Base-by-base conservation (phyloP, 2,797 vertebrate species). In the Protosalanx chinensis region DNA sequence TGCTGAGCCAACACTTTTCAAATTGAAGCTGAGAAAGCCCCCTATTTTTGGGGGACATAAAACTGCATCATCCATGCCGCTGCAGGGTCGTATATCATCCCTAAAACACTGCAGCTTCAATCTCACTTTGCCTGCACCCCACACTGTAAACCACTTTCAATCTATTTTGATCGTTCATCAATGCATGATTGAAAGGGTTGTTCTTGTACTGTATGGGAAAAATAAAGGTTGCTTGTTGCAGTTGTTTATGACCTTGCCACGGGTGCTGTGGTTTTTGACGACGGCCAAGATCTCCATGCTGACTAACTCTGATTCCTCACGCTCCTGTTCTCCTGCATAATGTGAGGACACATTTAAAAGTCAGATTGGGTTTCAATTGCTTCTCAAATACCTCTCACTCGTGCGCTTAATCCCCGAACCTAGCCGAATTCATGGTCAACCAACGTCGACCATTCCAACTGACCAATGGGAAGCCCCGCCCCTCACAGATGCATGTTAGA, bases 1-100 rank as follows among this genome's bases (percentile, higher is more conserved):
- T 88, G 90, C 89, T 91, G 90, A 91, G 90, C 84, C 88, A 90
- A 92, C 89, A 89, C 81, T 90, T 91, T 91, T 86, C 82, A 90
- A 91, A 90, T 90, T 90, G 85, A 88, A 90, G 87, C 84, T 87
- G 87, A 90, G 85, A 87, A 90, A 84, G 82, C 87, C 89, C 29
- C 81, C 80, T 82, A 81, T 80, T 88, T 88, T 82, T 20, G 23
- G 41, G 41, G 80, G 77, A 84, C 82, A 90, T 90, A 90, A 91
- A 88, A 91, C 89, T 91, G 86, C 88, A 91, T 90, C 88, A 87
- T 80, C 77, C 53, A 67, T 68, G 78, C 63, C 82, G 77, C 84
- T 81, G 80, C 76, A 75, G 79, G 76, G 70, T 80, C 74, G 73
- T 90, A 85, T 77, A 87, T 91, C 86, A 88, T 53, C 72, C 66